phyloP scores from a whole-genome alignment of 2,888 invertebrate genomes.

The Himalopsyche tibetana region DNA sequence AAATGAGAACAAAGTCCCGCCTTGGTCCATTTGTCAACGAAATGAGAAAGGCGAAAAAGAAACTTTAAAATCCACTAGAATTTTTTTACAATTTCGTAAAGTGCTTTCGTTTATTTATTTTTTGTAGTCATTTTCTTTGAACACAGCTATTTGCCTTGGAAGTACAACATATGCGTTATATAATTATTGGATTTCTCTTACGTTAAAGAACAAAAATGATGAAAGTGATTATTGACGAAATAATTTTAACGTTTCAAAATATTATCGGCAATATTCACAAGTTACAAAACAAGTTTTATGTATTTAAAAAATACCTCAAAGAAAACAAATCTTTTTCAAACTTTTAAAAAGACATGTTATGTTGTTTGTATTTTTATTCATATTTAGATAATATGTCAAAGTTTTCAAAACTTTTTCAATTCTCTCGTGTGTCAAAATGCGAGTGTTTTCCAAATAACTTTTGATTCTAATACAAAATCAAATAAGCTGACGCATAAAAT shows the following conservation, averaged over 20 bases:
- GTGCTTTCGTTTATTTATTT: constrained; percentile 6
- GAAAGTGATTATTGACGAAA: no score
- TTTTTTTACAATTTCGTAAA: constrained; percentile 37
- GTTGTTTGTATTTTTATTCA: not conserved
- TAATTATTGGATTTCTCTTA: no score
- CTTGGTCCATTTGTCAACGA: constrained; percentile 20
- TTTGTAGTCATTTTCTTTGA: not conserved
- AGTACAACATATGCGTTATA: not conserved
- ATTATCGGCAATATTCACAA: no score
- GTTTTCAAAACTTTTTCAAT: constrained; percentile 8
- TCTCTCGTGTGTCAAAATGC: not conserved
- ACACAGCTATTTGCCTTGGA: not conserved
- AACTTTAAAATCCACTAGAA: constrained; percentile 11
- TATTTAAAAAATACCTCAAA: no score
- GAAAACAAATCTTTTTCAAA: not conserved
- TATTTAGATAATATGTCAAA: not conserved
- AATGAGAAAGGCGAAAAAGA: not conserved
- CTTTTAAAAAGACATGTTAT: constrained; percentile 2
- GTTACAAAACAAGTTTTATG: no score
- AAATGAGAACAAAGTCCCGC: not conserved
- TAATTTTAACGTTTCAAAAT: no score
- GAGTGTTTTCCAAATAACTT: constrained; percentile 12
- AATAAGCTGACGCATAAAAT: not conserved
- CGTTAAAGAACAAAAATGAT: no score
- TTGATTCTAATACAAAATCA: constrained; percentile 12